These are phyloP conservation scores for Andrena bicolor DNA, from an alignment of 2,888 invertebrate species.

Conservation along the genomic window DNA sequence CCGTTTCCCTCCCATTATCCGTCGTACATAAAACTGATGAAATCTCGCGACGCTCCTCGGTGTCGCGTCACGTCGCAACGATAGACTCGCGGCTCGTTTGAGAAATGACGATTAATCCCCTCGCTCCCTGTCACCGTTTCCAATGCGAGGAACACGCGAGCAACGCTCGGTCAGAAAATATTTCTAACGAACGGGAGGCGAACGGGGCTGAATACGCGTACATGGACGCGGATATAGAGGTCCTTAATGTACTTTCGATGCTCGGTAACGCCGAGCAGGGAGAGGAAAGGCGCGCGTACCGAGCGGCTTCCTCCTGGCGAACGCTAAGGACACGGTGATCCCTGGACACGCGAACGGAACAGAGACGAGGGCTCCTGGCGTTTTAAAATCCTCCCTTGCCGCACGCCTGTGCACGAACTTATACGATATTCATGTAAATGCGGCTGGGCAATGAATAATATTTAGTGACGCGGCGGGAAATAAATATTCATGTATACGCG, in stretches of 20 bases:
- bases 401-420: constrained; percentile 11
- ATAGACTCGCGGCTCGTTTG: constrained; percentile 6
- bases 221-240: constrained; percentile 33
- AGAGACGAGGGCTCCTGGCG: constrained; percentile 20
- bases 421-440: constrained; percentile 58
- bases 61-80: background rate
- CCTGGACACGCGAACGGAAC: constrained; percentile 9
- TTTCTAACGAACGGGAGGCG: background rate
- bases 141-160: background rate
- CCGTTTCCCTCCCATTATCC: constrained; percentile 29
- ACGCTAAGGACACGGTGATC: constrained; percentile 30
- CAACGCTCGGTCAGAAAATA: background rate
- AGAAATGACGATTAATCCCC: constrained; percentile 52
- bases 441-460: constrained; percentile 73
- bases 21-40: constrained; percentile 61
- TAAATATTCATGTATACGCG: constrained; percentile 73
- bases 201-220: constrained; percentile 46
- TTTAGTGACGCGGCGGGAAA: constrained; percentile 66
- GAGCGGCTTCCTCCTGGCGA: constrained; percentile 31
- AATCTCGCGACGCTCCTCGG: constrained; percentile 45
- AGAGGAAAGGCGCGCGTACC: constrained; percentile 14
- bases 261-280: constrained; percentile 46
- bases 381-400: constrained; percentile 34
- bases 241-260: constrained; percentile 65
- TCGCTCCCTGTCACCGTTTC: background rate